Evolutionary conservation across 2,797 vertebrate genomes (phyloP).

Genomic region (Fistularia tabacaria): DNA sequence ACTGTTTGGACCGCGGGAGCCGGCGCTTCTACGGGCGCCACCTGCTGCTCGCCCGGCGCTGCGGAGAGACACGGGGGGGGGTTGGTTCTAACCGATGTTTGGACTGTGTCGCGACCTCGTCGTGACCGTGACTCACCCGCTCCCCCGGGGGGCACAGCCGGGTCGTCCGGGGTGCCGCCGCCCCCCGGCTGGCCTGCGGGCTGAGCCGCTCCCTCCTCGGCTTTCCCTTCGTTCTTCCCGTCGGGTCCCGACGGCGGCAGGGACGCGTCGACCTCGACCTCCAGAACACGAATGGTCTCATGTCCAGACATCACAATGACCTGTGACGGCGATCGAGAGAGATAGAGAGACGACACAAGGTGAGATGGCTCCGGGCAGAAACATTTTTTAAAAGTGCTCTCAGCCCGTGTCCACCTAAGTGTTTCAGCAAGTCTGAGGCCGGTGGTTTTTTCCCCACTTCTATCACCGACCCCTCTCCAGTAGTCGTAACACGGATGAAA

Average conservation of each 20-base stretch:
- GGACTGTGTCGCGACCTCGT: not conserved
- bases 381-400: too few species aligned
- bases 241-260: slow-evolving; percentile 56
- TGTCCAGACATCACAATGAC: slow-evolving; percentile 97
- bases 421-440: too few species aligned
- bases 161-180: slow-evolving; percentile 38
- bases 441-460: too few species aligned
- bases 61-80: slow-evolving; percentile 24
- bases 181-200: slow-evolving; percentile 47
- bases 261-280: slow-evolving; percentile 86
- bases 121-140: slow-evolving; percentile 49
- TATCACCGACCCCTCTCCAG: too few species aligned
- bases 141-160: slow-evolving; percentile 38
- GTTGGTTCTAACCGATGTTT: not conserved
- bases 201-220: slow-evolving; percentile 46
- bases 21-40: slow-evolving; percentile 63
- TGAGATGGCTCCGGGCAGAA: too few species aligned
- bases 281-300: slow-evolving; percentile 92
- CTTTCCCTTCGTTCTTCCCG: slow-evolving; percentile 53
- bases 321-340: slow-evolving; percentile 56
- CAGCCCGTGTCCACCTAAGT: too few species aligned
- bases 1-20: slow-evolving; percentile 63
- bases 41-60: slow-evolving; percentile 69
- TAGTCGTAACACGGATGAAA: too few species aligned
- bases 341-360: not conserved